Percentiles rank a stretch among this genome's conserved stretches.
These are phyloP conservation scores for Herpailurus yagouaroundi DNA, from an alignment of 2,113 vertebrate genomes.

Conservation along the genomic window DNA sequence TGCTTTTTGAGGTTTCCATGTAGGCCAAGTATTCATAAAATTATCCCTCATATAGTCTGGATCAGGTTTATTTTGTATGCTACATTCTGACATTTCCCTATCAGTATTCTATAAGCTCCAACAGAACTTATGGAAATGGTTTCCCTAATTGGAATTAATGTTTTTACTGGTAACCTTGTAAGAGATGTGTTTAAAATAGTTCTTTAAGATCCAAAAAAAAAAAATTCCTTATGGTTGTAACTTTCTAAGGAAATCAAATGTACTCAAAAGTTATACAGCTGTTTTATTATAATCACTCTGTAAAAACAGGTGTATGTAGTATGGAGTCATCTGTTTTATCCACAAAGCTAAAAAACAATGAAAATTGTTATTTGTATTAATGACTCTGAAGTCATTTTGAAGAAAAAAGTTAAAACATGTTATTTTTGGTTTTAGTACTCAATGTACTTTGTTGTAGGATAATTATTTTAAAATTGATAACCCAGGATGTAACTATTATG, in stretches of 20 bases:
- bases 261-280: slow-evolving; percentile 11
- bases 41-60: background rate
- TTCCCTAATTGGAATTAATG: slow-evolving; percentile 14
- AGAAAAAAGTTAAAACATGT: background rate
- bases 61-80: background rate
- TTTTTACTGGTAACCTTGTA: slow-evolving; percentile 4
- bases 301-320: background rate
- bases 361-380: slow-evolving; percentile 30
- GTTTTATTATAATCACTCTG: slow-evolving; percentile 23
- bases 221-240: background rate
- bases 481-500: background rate
- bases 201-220: slow-evolving; percentile 45
- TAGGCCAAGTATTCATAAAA: background rate
- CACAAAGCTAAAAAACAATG: background rate
- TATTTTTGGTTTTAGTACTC: background rate
- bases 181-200: slow-evolving; percentile 28
- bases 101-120: background rate
- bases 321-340: background rate
- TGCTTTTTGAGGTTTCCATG: background rate
- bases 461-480: slow-evolving; percentile 37
- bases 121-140: background rate
- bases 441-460: slow-evolving; percentile 15
- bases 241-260: background rate
- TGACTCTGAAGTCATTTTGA: background rate
- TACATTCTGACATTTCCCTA: slow-evolving; percentile 20